Conservation (phyloP, 2,888 invertebrate genomes). For the Aleiodes leptofemur region DNA sequence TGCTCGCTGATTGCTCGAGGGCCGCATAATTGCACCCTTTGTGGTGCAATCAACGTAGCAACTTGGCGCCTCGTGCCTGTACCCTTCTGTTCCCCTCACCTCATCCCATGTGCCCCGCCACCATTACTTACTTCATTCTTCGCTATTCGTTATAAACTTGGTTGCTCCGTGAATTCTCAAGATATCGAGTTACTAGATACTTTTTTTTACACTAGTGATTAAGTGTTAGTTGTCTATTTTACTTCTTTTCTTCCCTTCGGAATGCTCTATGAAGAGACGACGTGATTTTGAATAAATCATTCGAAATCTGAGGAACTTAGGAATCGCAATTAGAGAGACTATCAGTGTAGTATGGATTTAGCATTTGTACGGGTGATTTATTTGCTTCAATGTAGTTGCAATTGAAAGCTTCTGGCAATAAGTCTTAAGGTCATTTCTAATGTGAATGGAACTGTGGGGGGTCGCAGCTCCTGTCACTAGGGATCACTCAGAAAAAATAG, state of each 20-base stretch:
- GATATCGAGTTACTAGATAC: conserved; percentile 20
- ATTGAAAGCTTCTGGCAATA: no score
- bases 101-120: not conserved
- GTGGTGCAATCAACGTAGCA: conserved; percentile 75
- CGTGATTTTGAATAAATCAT: conserved; percentile 9
- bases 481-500: no score
- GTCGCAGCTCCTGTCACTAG: no score
- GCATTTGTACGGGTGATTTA: no score
- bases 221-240: conserved; percentile 23
- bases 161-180: conserved; percentile 20
- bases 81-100: conserved; percentile 39
- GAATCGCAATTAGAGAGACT: no score
- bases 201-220: conserved; percentile 2
- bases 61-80: conserved; percentile 66
- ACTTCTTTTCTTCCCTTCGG: conserved; percentile 48
- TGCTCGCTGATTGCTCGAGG: conserved; percentile 75
- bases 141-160: conserved; percentile 38
- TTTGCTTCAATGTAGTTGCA: no score
- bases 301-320: not conserved
- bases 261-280: conserved; percentile 46
- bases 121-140: conserved; percentile 54
- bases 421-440: no score
- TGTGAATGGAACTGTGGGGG: no score
- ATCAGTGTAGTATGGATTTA: no score
- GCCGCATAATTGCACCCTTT: conserved; percentile 76